A percentile compares a stretch with the other conserved stretches of the same genome.
Conservation (phyloP, 2,113 vertebrate genomes). For the Himantopus leucocephalus region DNA sequence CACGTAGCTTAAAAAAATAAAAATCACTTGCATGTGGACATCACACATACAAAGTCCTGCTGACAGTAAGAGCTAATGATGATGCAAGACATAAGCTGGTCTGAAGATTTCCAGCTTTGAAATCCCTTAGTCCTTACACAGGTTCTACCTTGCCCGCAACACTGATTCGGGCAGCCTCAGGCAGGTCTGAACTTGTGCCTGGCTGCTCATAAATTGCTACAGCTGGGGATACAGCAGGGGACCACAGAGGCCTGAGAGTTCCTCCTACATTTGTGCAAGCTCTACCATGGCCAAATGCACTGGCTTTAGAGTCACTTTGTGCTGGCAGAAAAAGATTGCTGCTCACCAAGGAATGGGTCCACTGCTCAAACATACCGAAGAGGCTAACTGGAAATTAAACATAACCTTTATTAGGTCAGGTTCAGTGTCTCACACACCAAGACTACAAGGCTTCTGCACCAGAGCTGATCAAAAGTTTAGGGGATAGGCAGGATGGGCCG, state of each 20-base stretch:
- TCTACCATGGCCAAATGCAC: not conserved
- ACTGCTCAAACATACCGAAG: no score
- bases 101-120: not conserved
- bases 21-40: not conserved
- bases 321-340: not conserved
- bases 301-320: not conserved
- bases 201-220: not conserved
- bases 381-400: not conserved
- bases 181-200: not conserved
- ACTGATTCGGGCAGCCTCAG: not conserved
- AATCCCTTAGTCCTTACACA: not conserved
- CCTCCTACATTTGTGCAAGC: not conserved
- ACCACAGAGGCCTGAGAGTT: no score
- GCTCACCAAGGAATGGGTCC: not conserved
- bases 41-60: not conserved
- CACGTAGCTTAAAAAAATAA: not conserved
- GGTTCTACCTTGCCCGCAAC: not conserved
- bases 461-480: not conserved
- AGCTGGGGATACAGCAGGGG: not conserved
- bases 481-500: not conserved
- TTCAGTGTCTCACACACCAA: not conserved
- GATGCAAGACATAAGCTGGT: not conserved
- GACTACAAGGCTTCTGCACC: not conserved
- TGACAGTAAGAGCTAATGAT: not conserved
- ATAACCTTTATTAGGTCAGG: not conserved